Base-by-base conservation (phyloP, 2,888 invertebrate species). In the Cephus sareptanus region DNA sequence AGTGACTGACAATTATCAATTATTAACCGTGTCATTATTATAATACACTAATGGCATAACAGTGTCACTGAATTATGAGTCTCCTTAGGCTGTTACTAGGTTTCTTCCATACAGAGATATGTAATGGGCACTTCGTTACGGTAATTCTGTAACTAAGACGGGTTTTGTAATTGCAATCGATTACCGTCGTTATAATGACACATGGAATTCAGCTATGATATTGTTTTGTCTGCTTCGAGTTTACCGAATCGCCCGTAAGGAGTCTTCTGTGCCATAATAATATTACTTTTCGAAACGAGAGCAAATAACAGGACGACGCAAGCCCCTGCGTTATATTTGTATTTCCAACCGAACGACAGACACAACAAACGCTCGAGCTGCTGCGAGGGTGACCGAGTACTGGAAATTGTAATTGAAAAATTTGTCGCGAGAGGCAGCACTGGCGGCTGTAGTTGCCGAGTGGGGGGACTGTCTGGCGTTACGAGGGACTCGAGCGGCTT, bases 81-180 rank as follows among this genome's bases (percentile, higher is more conserved):
- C 79, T 75, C 81, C 83, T 77, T 75, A 77, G 80, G 81, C 80
- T 77, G 68, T 82, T 81, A 82, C 81, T 81, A 56, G 23, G 23
- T 23, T 56, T 15, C 56, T 56, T 56, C 23, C 56, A 56, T 76
- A 74, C 31, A 70, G 69, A 76, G 79, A 77, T 77, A 80, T 79
- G 79, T 80, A 81, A 83, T 79, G 82, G 79, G 81, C 77, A 81
- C 82, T 84, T 84, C 81, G 81, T 83, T 74, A 79, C 79, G 80
- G 82, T 76, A 81, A 84, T 82, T 82, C 81, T 73, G 76, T 77
- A 73, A 80, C 77, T 70, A 73, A 76, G 79, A 77, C 79, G 80
- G 80, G 79, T 79, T 80, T 77, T 77, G 82, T 79, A 78, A 80
- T 76, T 76, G 76, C 75, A 77, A 81, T 77, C 77, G 75, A 82